Conservation (phyloP, 2,113 vertebrate genomes). For the Oxyruncus cristatus region DNA sequence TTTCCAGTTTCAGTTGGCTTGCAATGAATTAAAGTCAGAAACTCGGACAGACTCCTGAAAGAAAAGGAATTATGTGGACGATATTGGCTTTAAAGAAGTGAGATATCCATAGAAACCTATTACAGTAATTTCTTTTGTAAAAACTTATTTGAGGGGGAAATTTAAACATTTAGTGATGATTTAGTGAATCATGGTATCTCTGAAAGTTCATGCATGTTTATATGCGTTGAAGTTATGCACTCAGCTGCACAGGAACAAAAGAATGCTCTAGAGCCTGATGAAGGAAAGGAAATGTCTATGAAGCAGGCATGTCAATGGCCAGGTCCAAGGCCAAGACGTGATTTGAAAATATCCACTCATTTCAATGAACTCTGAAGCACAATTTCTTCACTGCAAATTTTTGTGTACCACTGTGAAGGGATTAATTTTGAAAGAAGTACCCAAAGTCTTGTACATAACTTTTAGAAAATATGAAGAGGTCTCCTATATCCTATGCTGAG, state of each 20-base stretch:
- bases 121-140: background rate
- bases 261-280: background rate
- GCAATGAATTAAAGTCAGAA: conserved; percentile 25
- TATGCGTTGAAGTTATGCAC: background rate
- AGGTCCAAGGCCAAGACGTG: background rate
- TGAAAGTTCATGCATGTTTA: background rate
- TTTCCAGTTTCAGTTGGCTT: background rate
- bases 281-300: background rate
- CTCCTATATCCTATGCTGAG: background rate
- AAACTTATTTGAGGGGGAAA: background rate
- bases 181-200: background rate
- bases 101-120: background rate
- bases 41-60: background rate
- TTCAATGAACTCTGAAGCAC: background rate
- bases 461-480: background rate
- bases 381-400: background rate
- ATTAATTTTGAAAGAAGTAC: background rate
- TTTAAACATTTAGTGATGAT: background rate
- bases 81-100: background rate
- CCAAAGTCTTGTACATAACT: background rate
- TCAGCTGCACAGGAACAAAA: background rate
- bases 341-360: background rate
- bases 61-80: background rate
- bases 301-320: background rate
- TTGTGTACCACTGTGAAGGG: background rate